Evolutionary conservation across 2,888 invertebrate species (phyloP).

Genomic region (Julus scanicus): DNA sequence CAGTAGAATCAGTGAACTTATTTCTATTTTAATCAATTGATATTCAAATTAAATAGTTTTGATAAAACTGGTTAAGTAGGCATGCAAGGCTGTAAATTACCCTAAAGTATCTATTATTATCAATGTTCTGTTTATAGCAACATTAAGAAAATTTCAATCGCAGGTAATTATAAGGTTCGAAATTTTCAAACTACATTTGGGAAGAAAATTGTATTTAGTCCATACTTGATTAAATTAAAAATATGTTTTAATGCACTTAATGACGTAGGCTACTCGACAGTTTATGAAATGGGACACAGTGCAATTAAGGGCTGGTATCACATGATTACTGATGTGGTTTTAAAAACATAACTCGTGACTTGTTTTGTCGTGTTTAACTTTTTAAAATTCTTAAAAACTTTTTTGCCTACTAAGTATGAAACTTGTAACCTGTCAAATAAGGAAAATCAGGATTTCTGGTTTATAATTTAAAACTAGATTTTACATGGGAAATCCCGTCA

Average conservation of each 20-base stretch:
- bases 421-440: neutral
- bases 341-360: neutral
- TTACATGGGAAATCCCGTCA: neutral
- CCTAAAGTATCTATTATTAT: neutral
- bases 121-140: neutral
- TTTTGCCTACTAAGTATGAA: neutral
- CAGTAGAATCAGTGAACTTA: too few relatives aligned
- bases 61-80: neutral
- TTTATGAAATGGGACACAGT: neutral
- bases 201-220: neutral
- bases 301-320: neutral
- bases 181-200: neutral
- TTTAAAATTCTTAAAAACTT: neutral
- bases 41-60: neutral
- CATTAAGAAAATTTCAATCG: neutral
- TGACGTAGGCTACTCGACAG: slow-evolving; percentile 7
- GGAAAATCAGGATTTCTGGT: neutral
- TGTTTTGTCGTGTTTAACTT: neutral
- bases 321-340: neutral
- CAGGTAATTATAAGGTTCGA: neutral
- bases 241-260: neutral
- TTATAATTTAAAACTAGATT: neutral
- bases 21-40: too few relatives aligned
- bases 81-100: neutral
- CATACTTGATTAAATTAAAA: neutral